Percentiles rank a stretch among this genome's conserved stretches.
These are phyloP conservation scores for Trachelipus rathkii DNA, from an alignment of 1,140 invertebrate species.

Conservation along the genomic window DNA sequence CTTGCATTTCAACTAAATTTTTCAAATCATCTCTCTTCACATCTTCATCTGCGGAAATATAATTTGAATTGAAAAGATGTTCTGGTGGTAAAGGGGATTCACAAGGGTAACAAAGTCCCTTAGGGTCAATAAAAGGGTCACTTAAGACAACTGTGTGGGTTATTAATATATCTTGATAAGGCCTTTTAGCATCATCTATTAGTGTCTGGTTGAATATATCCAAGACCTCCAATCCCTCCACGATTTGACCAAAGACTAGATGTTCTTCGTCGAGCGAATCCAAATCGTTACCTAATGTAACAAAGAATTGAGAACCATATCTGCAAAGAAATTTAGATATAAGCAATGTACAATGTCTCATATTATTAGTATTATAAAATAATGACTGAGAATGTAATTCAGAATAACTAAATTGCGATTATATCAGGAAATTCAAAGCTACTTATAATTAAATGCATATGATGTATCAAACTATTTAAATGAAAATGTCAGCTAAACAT, in stretches of 20 bases:
- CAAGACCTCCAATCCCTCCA: conserved; percentile 86
- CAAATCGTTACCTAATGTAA: conserved; percentile 83
- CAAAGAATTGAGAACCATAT: conserved; percentile 95
- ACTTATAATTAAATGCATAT: too few relatives aligned
- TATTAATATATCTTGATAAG: conserved; percentile 93
- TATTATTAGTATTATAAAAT: too few relatives aligned
- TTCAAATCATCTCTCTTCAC: conserved; percentile 87
- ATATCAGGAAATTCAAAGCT: too few relatives aligned
- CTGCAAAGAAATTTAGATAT: conserved; percentile 47
- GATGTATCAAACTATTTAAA: too few relatives aligned
- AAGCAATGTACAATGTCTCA: too few relatives aligned
- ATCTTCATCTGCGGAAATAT: conserved; percentile 90
- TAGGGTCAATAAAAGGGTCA: conserved; percentile 91
- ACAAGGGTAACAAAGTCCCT: conserved; percentile 68
- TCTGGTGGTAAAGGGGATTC: conserved; percentile 81
- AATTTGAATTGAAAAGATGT: conserved; percentile 69
- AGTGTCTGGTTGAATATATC: conserved; percentile 87
- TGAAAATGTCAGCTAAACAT: too few relatives aligned
- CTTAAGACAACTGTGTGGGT: conserved; percentile 95
- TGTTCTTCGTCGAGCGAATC: conserved; percentile 89
- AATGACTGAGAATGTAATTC: too few relatives aligned
- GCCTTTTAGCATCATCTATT: conserved; percentile 83
- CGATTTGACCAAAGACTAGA: conserved; percentile 94
- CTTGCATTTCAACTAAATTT: conserved; percentile 74
- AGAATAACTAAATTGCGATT: too few relatives aligned